Conservation (phyloP, 2,113 vertebrate genomes). For the Furnarius figulus region DNA sequence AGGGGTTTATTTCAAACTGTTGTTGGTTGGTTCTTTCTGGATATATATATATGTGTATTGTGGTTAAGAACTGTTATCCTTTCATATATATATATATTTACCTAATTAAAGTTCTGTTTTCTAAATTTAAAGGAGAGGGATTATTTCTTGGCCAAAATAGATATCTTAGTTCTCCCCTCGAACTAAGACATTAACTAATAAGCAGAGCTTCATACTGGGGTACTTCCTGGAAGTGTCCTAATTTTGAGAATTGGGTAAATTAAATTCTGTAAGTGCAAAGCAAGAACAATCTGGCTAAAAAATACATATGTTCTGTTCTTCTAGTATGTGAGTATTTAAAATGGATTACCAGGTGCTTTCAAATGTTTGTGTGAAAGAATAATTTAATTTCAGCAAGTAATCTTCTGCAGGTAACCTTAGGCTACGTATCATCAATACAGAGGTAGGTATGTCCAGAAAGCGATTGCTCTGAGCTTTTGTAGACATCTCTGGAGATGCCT, state of each 20-base stretch:
- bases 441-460: neutral
- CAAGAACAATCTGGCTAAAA: neutral
- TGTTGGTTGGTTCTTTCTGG: too few species aligned
- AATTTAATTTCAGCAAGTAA: neutral
- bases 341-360: neutral
- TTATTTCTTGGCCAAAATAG: too few species aligned
- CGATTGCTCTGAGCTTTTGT: neutral
- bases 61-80: too few species aligned
- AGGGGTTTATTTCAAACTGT: too few species aligned
- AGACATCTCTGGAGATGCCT: neutral
- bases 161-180: too few species aligned
- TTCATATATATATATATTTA: too few species aligned
- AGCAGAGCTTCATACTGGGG: neutral
- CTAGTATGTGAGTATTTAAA: neutral
- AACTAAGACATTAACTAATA: too few species aligned
- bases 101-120: too few species aligned
- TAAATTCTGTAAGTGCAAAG: neutral
- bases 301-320: neutral
- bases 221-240: neutral
- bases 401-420: neutral
- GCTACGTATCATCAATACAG: rapidly evolving
- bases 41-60: too few species aligned
- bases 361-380: neutral
- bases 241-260: neutral
- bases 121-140: too few species aligned